Evolutionary conservation across 2,797 vertebrate species (phyloP).

Genomic region (Dermochelys coriacea): DNA sequence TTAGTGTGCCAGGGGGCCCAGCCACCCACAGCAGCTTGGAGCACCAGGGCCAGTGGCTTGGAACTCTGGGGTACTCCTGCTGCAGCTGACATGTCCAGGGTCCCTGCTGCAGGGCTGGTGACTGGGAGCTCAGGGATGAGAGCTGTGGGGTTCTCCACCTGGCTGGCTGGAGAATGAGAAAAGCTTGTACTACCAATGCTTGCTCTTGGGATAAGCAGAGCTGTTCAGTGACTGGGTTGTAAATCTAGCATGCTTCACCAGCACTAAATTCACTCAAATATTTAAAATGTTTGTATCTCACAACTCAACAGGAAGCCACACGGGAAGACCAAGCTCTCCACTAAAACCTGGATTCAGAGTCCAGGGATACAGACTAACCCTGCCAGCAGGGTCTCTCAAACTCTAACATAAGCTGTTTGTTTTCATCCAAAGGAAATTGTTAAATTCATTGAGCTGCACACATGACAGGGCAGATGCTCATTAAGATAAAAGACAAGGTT

Average conservation of each 20-base stretch:
- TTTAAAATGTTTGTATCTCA: neutral
- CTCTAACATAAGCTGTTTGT: conserved; percentile 34
- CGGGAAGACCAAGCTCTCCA: neutral
- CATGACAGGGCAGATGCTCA: conserved; percentile 49
- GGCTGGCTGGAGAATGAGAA: neutral
- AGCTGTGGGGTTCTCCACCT: too few relatives aligned
- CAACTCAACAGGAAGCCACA: neutral
- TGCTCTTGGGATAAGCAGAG: neutral
- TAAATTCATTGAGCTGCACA: conserved; percentile 56
- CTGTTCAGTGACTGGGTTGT: neutral
- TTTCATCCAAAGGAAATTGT: conserved; percentile 53
- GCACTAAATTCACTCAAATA: neutral
- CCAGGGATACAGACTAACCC: neutral
- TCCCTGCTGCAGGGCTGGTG: too few relatives aligned
- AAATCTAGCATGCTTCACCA: neutral
- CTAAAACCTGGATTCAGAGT: neutral
- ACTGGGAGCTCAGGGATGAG: neutral
- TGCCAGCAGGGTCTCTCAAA: conserved; percentile 16
- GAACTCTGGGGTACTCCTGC: too few relatives aligned
- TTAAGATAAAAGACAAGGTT: conserved; percentile 65
- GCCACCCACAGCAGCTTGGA: too few relatives aligned
- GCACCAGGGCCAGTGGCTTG: too few relatives aligned
- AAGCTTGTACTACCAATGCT: neutral
- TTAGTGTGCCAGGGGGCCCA: too few relatives aligned
- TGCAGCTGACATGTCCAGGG: too few relatives aligned